Evolutionary conservation across 2,888 invertebrate genomes (phyloP), one percentile per base, ranked within the genome.

Genomic region (Steromphala cineraria): DNA sequence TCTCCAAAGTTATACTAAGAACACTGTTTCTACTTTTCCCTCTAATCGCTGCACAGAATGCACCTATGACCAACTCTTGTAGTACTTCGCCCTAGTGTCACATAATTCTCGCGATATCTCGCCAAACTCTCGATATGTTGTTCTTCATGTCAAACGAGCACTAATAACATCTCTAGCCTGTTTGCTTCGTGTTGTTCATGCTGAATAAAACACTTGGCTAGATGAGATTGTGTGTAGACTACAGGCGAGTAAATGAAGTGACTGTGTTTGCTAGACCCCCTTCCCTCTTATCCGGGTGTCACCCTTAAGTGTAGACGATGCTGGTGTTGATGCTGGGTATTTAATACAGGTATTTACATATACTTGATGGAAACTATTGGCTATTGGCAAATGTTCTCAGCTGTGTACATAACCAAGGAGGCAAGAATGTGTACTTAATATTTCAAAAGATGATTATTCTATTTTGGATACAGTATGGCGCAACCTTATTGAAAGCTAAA

Each of bases 171-270:
- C 7, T 56, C 21, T 19, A 56, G 24, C 31, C 36, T 71, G 36
- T 71, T 71, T 71, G 40, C 40, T 71, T 71, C 71, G 28, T 40
- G 71, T 71, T 71, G 31, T 40, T 40, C 71, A 71, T 19, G 40
- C 71, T 19, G 40, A 36, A 19, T 40, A 71, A 31, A 71, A 19
- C 71, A 71, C 71, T 71, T 71, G 40, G 40, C 17, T 19, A 71
- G 31, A 36, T 10, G 15, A 71, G 71, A 67, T 31, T 71, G 71
- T 71, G 71, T 40, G 40, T 40, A 19, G 71, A 40, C 71, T 71
- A 71, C 40, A 36, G 40, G 71, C 28, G 19, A 19, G 40, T 71
- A 71, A 71, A 71, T 36, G 40, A 19, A 31, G 40, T 31, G 71
- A 71, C 36, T 31, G 19, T 71, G 40, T 71, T 71, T 71, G 71